phyloP scores from a whole-genome alignment of 2,888 invertebrate genomes.

The Megaustenia siamemsis region DNA sequence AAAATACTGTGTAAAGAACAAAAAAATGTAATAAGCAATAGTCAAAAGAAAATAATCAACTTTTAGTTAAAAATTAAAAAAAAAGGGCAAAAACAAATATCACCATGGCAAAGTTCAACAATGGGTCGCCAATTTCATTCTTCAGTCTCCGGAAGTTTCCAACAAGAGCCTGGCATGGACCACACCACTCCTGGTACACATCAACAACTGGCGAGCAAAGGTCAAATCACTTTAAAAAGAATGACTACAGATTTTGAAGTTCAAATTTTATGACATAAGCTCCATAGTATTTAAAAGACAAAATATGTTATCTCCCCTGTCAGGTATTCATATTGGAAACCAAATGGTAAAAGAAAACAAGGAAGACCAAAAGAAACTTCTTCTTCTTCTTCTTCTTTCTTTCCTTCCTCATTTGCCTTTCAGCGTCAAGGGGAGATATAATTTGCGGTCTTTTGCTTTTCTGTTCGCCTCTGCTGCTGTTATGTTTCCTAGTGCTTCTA shows the following conservation, averaged over 20 bases:
- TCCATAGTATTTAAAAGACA: not conserved
- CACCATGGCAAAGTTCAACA: slow-evolving; percentile 88
- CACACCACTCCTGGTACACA: slow-evolving; percentile 94
- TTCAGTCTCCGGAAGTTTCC: slow-evolving; percentile 91
- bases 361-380: too few relatives aligned
- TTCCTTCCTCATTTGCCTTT: too few relatives aligned
- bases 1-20: not conserved
- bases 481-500: too few relatives aligned
- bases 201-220: slow-evolving; percentile 86
- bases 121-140: slow-evolving; percentile 91
- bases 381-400: too few relatives aligned
- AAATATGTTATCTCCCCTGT: too few relatives aligned
- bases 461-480: too few relatives aligned
- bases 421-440: too few relatives aligned
- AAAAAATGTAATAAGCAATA: not conserved
- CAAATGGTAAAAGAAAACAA: too few relatives aligned
- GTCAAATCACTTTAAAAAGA: not conserved
- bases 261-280: not conserved
- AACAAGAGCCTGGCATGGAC: slow-evolving; percentile 92
- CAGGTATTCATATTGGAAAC: too few relatives aligned
- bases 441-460: too few relatives aligned
- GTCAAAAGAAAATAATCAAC: not conserved
- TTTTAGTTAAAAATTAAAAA: not conserved
- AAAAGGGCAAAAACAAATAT: slow-evolving; percentile 70
- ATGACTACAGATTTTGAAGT: too few relatives aligned